phyloP scores from a whole-genome alignment of 2,888 invertebrate genomes.

The Papilio elwesi region DNA sequence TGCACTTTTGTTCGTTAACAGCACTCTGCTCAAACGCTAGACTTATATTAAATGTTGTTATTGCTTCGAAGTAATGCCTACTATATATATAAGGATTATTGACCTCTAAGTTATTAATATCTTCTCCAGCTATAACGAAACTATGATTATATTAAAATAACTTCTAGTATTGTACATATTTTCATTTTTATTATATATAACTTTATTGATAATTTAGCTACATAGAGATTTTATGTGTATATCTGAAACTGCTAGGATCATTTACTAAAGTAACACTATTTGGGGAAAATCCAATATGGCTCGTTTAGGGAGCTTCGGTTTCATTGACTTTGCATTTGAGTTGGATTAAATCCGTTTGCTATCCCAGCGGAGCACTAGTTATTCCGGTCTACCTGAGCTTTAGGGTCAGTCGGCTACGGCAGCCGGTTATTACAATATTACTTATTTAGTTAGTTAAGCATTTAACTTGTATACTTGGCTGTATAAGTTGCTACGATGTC shows the following conservation, averaged over 20 bases:
- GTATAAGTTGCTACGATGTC: neutral
- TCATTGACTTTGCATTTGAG: conserved; percentile 40
- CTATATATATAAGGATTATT: too few species aligned
- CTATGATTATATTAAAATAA: too few species aligned
- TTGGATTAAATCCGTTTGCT: conserved; percentile 55
- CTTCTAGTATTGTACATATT: too few species aligned
- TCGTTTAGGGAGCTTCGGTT: conserved; percentile 39
- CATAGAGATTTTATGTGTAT: neutral
- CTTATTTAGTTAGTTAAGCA: conserved; percentile 27
- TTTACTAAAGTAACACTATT: conserved; percentile 36
- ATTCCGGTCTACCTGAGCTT: conserved; percentile 40
- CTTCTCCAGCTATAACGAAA: too few species aligned
- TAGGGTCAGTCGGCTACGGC: conserved; percentile 25
- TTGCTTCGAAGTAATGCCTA: neutral
- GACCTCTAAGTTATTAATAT: too few species aligned
- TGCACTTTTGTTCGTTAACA: conserved; percentile 7
- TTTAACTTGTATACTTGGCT: neutral
- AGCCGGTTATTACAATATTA: conserved; percentile 29
- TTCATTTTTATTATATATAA: too few species aligned
- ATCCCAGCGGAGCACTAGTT: conserved; percentile 40
- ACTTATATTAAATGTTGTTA: neutral
- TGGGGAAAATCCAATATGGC: conserved; percentile 33
- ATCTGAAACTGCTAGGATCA: conserved; percentile 21
- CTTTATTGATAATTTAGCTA: neutral
- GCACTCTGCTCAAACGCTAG: neutral